Evolutionary conservation across 1,140 invertebrate species (phyloP).

Genomic region (Nephila pilipes): DNA sequence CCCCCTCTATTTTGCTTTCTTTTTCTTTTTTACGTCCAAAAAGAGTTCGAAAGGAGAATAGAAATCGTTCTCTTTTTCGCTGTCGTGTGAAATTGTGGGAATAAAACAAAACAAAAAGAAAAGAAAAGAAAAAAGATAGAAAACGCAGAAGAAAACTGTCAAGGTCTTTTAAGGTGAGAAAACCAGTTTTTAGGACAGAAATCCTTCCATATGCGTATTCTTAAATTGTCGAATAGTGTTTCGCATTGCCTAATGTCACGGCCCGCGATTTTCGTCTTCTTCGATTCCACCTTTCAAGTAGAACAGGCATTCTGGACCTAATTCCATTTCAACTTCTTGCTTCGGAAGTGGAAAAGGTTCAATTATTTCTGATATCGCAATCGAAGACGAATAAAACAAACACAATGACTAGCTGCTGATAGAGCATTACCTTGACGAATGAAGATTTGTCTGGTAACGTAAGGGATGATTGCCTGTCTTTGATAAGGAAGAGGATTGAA

Average conservation of each 20-base stretch:
- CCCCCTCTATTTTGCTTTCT: not conserved
- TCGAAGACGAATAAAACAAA: not conserved
- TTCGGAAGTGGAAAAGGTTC: not conserved
- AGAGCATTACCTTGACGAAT: slow-evolving; percentile 6
- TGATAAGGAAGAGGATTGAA: not conserved
- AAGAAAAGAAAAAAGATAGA: not conserved
- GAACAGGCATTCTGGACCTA: not conserved
- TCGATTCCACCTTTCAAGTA: not conserved
- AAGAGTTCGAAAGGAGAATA: not conserved
- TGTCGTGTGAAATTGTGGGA: slow-evolving; percentile 17
- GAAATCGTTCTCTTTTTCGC: slow-evolving; percentile 1
- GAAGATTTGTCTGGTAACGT: not conserved
- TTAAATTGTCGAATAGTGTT: not conserved
- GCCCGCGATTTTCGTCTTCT: not conserved
- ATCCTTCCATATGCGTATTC: slow-evolving; percentile 9
- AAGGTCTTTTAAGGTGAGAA: slow-evolving; percentile 35
- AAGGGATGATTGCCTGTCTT: not conserved
- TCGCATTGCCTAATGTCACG: not conserved
- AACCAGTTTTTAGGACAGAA: slow-evolving; percentile 29
- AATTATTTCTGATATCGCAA: not conserved
- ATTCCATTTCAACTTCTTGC: not conserved
- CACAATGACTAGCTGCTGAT: not conserved
- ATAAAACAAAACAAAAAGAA: not conserved
- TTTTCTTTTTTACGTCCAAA: not conserved
- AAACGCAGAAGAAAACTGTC: not conserved